Percentiles rank a stretch among this genome's conserved stretches.
Evolutionary conservation across 2,113 vertebrate genomes (phyloP).

Genomic region (Perccottus glenii): DNA sequence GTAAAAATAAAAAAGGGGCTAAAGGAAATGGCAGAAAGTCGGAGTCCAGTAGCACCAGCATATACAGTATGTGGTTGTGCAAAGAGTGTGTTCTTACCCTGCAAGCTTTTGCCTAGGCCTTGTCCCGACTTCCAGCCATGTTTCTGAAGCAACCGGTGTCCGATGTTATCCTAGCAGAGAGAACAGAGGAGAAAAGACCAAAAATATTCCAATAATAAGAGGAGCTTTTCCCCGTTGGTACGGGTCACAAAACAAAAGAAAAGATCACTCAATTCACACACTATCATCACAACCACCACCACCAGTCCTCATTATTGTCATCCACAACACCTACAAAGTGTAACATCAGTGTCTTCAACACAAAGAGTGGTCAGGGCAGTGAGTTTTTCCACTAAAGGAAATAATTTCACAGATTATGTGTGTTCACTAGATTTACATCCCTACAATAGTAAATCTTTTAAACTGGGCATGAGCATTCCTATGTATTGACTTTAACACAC

Average conservation of each 20-base stretch:
- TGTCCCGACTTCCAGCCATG: conserved; percentile 99
- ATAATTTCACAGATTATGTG: conserved; percentile 55
- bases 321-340: conserved; percentile 74
- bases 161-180: conserved; percentile 99
- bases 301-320: conserved; percentile 65
- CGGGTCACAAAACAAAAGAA: conserved; percentile 69
- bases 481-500: conserved; percentile 45
- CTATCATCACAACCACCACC: conserved; percentile 73
- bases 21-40: conserved; percentile 23
- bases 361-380: conserved; percentile 54
- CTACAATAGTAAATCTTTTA: conserved; percentile 33
- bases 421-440: conserved; percentile 47
- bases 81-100: conserved; percentile 88
- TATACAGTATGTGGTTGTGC: conserved; percentile 17
- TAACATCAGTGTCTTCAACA: conserved; percentile 76
- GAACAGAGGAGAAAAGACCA: conserved; percentile 97
- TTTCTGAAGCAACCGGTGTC: conserved; percentile 99
- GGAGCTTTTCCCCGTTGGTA: conserved; percentile 86
- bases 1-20: conserved; percentile 33
- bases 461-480: conserved; percentile 37
- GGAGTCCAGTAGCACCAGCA: conserved; percentile 36
- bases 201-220: conserved; percentile 99
- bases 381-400: conserved; percentile 44
- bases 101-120: conserved; percentile 97
- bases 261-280: conserved; percentile 72